Evolutionary conservation across 2,888 invertebrate genomes (phyloP), one percentile per base, ranked within the genome.

Genomic region (Scaptodrosophila latifasciaeformis): DNA sequence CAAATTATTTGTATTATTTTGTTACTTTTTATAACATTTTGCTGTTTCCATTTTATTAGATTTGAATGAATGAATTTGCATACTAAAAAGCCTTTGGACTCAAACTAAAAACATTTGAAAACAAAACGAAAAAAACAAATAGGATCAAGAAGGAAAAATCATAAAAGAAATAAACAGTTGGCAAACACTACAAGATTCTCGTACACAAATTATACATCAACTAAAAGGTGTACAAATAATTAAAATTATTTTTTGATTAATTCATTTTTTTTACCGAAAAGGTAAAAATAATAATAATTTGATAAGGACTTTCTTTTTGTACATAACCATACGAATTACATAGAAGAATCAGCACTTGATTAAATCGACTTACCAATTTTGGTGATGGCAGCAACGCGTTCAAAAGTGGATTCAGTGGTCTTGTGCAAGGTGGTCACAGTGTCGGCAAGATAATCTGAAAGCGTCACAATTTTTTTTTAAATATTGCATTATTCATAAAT

Each of bases 11-110:
- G 29, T 51, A 54, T 53, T 39, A 24, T 57, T 59, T 18, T 15
- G 29, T 54, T 45, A 50, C 54, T 47, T 19, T n/a, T 60, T 63
- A 49, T 5, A 50, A 39, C 49, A 43, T 65, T 47, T 51, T 53
- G 42, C 49, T 35, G 52, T 59, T 63, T 67, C 40, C 60, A 63
- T 75, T 69, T 17, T 54, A 64, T 67, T 67, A 54, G 63, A 45
- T 61, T 53, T 61, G 37, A 59, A 66, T 75, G 62, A 77, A 82
- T 82, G 82, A 62, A 67, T 69, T 80, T 81, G 77, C 79, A 79
- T 81, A 78, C 74, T 76, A 82, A 24, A 74, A 82, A 83, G 82
- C 81, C 76, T 81, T 76, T 71, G 67, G 71, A 79, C 64, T 64
- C 48, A 49, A 37, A 37, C 5, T 50, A 47, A 51, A 61, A 40